Evolutionary conservation across 2,888 invertebrate genomes (phyloP), one percentile per base, ranked within the genome.

Genomic region (Melipona beecheii): DNA sequence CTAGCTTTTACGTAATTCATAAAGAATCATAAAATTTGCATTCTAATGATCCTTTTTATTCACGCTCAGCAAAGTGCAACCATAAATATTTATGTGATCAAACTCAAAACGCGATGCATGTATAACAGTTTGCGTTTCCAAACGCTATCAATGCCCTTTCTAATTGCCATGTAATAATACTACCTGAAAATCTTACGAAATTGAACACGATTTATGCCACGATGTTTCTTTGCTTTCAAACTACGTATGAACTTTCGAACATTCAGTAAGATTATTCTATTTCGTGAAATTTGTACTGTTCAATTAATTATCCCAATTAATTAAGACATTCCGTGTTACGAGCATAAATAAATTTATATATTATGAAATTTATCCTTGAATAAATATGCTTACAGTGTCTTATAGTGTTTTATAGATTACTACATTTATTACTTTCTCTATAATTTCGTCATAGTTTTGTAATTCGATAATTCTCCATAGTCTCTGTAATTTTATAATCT

Each of bases 1-100:
- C 52, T 31, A 56, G 66, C 62, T 56, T 65, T 88, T 88, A 86
- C 80, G 86, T 74, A 87, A 87, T 75, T 69, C 62, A 58, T 68
- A 62, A 66, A 81, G 60, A 60, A 68, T 84, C 56, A 21, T 54
- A 58, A 73, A 58, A 77, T 83, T 62, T 76, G 72, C 71, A 83
- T 73, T 52, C 68, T 77, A 77, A 76, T 13, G 56, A 50, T 58
- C 52, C 56, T 62, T 68, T 69, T 75, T 77, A 83, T 72, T 58
- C 68, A 6, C 0, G 27, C 15, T 19, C n/a, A 17, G 50, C 2
- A 58, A 49, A 81, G 54, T 49, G 64, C 50, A n/a, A 11, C 31
- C 58, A 36, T 27, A 49, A 72, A 58, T 24, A 60, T 27, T 27
- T 58, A 49, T 27, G 6, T 6, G 31, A 49, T 19, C 43, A n/a